Conservation (phyloP, 2,888 invertebrate genomes). For the Andrena minutula region DNA sequence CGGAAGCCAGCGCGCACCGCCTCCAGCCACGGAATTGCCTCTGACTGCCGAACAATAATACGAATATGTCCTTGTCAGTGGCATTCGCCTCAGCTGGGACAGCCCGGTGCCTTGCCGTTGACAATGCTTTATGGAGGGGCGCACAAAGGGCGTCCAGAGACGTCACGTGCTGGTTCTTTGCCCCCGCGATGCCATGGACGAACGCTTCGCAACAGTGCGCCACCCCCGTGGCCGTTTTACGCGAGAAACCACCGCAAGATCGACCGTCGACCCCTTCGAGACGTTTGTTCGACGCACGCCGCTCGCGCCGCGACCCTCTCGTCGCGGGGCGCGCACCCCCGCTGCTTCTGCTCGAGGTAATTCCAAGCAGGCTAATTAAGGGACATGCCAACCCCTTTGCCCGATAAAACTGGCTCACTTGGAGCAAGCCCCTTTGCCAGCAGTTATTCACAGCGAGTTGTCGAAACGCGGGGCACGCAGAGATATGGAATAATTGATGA, state of each 20-base stretch:
- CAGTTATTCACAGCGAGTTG: conserved; percentile 12
- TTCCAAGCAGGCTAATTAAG: conserved; percentile 38
- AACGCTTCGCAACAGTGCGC: conserved; percentile 9
- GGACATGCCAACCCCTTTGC: conserved; percentile 22
- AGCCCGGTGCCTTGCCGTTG: conserved; percentile 51
- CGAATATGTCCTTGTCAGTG: conserved; percentile 66
- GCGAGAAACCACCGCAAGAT: conserved; percentile 6
- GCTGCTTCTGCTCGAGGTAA: conserved; percentile 48
- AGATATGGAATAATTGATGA: conserved; percentile 3
- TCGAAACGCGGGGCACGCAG: conserved; percentile 8
- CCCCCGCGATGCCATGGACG: background rate
- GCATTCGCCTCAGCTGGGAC: conserved; percentile 58
- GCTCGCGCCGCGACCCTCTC: conserved; percentile 20
- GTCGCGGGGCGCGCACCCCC: conserved; percentile 6
- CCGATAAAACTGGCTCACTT: conserved; percentile 26
- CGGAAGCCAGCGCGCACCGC: conserved; percentile 9
- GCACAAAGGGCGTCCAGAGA: conserved; percentile 43
- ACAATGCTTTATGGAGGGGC: conserved; percentile 64
- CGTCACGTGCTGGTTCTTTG: conserved; percentile 43
- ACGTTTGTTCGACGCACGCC: conserved; percentile 23
- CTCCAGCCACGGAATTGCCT: conserved; percentile 30
- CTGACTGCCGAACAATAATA: conserved; percentile 55
- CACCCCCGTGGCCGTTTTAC: background rate
- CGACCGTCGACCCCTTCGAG: conserved; percentile 28
- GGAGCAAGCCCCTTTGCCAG: background rate